phyloP scores from a whole-genome alignment of 2,888 invertebrate genomes.

The Cataglyphis livida region DNA sequence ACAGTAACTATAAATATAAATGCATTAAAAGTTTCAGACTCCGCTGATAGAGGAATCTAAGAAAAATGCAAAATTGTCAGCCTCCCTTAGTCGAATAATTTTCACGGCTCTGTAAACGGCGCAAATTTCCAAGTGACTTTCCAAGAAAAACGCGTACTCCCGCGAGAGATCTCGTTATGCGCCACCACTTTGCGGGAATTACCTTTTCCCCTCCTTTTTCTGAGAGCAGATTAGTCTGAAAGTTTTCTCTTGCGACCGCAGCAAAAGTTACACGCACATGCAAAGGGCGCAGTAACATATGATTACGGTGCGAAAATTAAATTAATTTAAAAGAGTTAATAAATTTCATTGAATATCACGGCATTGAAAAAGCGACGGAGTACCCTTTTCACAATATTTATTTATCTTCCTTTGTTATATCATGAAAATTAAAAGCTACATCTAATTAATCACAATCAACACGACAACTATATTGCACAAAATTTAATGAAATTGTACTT shows the following conservation, averaged over 20 bases:
- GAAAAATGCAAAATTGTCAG: not conserved
- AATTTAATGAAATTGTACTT: not conserved
- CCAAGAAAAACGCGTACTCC: conserved; percentile 43
- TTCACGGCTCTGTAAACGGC: conserved; percentile 13
- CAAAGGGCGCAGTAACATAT: not conserved
- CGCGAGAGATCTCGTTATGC: conserved; percentile 41
- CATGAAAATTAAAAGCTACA: not conserved
- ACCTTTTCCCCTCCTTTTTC: conserved; percentile 20
- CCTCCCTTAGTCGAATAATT: conserved; percentile 14
- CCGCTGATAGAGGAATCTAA: not conserved
- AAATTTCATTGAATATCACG: not conserved
- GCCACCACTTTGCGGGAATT: conserved; percentile 46
- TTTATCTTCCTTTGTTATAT: not conserved
- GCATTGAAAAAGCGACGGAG: not conserved
- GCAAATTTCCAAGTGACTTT: conserved; percentile 39
- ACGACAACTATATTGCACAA: not conserved
- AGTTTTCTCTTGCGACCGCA: conserved; percentile 24
- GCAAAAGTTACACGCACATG: conserved; percentile 23
- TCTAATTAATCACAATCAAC: conserved; percentile 18
- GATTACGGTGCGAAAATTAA: conserved; percentile 21
- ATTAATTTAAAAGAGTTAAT: conserved; percentile 18
- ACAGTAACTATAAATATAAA: not conserved
- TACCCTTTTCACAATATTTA: not conserved
- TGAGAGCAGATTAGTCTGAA: conserved; percentile 33
- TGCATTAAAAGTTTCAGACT: not conserved